Percentiles rank a stretch among this genome's conserved stretches.
phyloP scores from a whole-genome alignment of 2,888 invertebrate species.

The Drosophila meridionalis region DNA sequence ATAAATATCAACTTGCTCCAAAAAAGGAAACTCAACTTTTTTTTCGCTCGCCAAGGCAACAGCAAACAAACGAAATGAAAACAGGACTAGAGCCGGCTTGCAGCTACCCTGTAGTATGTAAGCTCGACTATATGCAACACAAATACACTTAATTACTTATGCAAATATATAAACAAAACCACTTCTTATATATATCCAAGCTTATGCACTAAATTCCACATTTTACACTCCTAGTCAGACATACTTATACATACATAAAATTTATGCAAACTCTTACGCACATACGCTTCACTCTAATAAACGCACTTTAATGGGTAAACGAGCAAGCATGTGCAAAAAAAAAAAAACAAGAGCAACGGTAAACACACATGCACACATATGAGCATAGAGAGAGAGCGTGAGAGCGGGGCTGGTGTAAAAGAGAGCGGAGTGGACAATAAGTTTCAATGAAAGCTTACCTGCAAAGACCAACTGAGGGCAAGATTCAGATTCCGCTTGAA shows the following conservation, averaged over 20 bases:
- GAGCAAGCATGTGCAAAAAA: constrained; percentile 14
- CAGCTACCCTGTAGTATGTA: constrained; percentile 11
- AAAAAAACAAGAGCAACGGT: not conserved
- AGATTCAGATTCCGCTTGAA: constrained; percentile 57
- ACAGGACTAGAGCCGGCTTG: not conserved
- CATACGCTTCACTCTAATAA: constrained; percentile 2
- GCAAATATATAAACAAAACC: not conserved
- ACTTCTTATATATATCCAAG: not conserved
- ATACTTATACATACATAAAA: not conserved
- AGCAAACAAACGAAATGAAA: constrained; percentile 3
- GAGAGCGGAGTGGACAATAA: constrained; percentile 12
- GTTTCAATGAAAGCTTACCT: constrained; percentile 54
- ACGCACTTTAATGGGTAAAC: constrained; percentile 8
- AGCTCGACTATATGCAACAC: not conserved
- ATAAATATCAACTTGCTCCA: constrained; percentile 73
- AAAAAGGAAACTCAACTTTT: constrained; percentile 68
- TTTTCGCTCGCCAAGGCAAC: constrained; percentile 32
- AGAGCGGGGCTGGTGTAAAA: not conserved
- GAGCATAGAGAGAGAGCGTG: not conserved
- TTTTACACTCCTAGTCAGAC: not conserved
- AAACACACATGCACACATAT: not conserved
- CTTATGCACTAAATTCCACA: not conserved
- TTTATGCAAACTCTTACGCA: not conserved
- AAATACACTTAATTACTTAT: not conserved
- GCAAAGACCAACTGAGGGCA: constrained; percentile 59